A percentile compares a stretch with the other conserved stretches of the same genome.
Evolutionary conservation across 2,113 vertebrate species (phyloP).

Genomic region (Alethe diademata): DNA sequence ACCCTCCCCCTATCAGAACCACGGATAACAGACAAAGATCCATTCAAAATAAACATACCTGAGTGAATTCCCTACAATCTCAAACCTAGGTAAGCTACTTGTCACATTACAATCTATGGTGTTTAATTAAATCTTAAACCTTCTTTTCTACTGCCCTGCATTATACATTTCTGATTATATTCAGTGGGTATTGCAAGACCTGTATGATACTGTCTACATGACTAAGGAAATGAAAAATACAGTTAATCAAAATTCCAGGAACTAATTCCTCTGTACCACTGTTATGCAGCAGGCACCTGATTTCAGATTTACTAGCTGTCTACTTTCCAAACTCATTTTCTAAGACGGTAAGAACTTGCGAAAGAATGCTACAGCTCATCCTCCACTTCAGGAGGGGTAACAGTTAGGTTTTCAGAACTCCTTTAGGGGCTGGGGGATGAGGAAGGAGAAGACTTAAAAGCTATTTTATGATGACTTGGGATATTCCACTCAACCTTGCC

Average conservation of each 20-base stretch:
- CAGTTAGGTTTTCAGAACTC: background rate
- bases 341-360: background rate
- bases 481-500: background rate
- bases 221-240: background rate
- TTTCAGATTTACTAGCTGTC: background rate
- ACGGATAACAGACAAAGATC: background rate
- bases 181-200: background rate
- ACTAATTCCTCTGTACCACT: background rate
- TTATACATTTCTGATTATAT: background rate
- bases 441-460: background rate
- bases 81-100: background rate
- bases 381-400: background rate
- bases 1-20: background rate
- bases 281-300: background rate
- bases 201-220: background rate
- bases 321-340: background rate
- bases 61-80: background rate
- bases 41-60: background rate
- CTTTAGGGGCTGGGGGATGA: background rate
- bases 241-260: background rate
- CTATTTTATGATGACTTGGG: background rate
- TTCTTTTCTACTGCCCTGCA: background rate
- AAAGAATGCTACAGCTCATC: background rate
- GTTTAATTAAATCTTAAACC: background rate
- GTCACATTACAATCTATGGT: background rate